Evolutionary conservation across 2,797 vertebrate genomes (phyloP), one percentile per base, ranked within the genome.

Genomic region (Alouatta caraya): DNA sequence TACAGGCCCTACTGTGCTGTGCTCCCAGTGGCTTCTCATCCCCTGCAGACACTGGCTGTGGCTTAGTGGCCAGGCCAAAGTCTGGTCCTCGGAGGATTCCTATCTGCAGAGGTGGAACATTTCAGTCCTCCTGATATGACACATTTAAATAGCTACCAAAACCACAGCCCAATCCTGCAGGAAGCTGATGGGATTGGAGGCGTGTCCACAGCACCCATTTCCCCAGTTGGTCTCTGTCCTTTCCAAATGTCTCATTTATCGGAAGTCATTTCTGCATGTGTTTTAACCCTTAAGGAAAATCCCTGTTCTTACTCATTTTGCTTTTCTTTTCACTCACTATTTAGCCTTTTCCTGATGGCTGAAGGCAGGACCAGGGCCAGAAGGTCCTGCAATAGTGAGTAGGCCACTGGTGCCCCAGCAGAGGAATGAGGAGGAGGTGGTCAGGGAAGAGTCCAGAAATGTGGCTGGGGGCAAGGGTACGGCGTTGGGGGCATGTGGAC

Each of bases 51-150:
- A 17, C 21, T 8, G 42, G 9, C 46, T 24, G 72, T 14, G 37
- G 33, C 39, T 9, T 10, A 21, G 46, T 1, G 5, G 73, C 88
- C 57, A 80, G 88, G 96, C 61, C 96, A 95, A 96, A 81, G 50
- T 57, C 88, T 83, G 72, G 4, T 91, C 89, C 88, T 96, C 50
- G 59, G 81, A 82, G 96, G 96, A 94, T 93, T 70, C 17, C 0
- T 12, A n/a, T 81, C 67, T 26, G 92, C 90, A 6, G 0, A 89
- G 90, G 64, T 42, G 88, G 84, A 30, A 67, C 44, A 7, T 26
- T 75, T 57, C 46, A 78, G 75, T 97, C 30, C 59, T 83, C n/a
- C 57, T 93, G 84, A 52, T 4, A 55, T 28, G 10, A 59, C 4
- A 48, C 19, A 64, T 85, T 86, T 95, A 89, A 30, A 87, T 89